Evolutionary conservation across 1,140 invertebrate species (phyloP), one percentile per base, ranked within the genome.

Genomic region (Atta colombica): DNA sequence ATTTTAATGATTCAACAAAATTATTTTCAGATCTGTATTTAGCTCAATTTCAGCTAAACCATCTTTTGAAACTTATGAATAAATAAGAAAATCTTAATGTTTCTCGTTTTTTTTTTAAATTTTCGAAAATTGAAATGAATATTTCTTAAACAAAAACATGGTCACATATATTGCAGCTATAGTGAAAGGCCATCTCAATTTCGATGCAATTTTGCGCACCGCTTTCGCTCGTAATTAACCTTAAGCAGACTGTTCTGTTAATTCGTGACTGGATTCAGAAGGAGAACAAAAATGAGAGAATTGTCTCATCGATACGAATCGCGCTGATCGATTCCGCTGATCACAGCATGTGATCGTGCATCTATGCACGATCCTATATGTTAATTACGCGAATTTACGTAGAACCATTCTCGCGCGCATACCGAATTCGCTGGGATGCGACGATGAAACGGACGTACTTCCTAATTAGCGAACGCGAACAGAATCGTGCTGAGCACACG

Each of bases 161-260:
- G 31, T 16, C 14, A 31, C 74, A 16, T 8, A 55, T 39, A n/a
- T 58, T 53, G 39, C 39, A 39, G 31, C 2, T 39, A 10, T 10
- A 45, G 61, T 51, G 60, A 45, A 39, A 61, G 65, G 45, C 75
- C 39, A 53, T 53, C 51, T 66, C 78, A 60, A 84, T 65, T 49
- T 45, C 77, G 39, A 45, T 66, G 88, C 66, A 28, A 45, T 69
- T 77, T 85, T 35, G 77, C 60, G 77, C n/a, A 53, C 45, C 45
- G 87, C 85, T 90, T 89, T 91, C 87, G 75, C 90, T 91, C 81
- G 89, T 84, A 91, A 91, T 91, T 91, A 91, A 90, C 87, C 61
- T 21, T 25, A 25, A 53, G 49, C 80, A 53, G 10, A 35, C 4
- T 10, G 81, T 81, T 66, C 60, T 80, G 80, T 90, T 88, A 88